Percentiles rank a stretch among this genome's conserved stretches.
Conservation (phyloP, 2,113 vertebrate species). For the Catharus fuscescens region DNA sequence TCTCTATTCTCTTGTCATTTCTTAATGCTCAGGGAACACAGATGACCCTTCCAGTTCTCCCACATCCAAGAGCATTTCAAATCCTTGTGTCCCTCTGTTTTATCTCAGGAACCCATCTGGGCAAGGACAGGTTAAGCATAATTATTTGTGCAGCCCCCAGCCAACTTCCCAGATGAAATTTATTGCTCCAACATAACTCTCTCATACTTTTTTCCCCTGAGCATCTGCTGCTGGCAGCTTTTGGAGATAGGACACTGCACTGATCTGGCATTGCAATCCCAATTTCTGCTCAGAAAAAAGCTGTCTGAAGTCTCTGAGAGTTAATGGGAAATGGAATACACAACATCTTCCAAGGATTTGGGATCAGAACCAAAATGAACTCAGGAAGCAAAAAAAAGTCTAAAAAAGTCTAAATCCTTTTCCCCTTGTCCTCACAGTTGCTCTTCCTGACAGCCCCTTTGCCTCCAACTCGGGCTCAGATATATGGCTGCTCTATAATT, state of each 20-base stretch:
- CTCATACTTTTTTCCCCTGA: background rate
- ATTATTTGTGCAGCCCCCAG: conserved; percentile 17
- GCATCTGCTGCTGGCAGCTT: conserved; percentile 42
- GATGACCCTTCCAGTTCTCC: background rate
- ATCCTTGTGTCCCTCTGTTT: background rate
- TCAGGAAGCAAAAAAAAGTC: background rate
- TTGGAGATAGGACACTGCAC: background rate
- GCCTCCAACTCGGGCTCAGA: background rate
- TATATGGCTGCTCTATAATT: background rate
- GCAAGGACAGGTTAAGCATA: background rate
- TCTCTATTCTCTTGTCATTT: background rate
- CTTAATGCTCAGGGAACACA: background rate
- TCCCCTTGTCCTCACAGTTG: background rate
- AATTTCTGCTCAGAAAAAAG: conserved; percentile 27
- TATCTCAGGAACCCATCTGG: background rate
- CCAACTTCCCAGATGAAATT: conserved; percentile 6
- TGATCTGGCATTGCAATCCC: conserved; percentile 29
- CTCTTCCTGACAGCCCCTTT: background rate
- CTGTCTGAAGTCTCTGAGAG: background rate
- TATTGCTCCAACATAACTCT: conserved; percentile 29
- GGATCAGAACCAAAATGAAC: conserved; percentile 17
- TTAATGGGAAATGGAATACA: conserved; percentile 37
- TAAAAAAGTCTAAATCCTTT: background rate
- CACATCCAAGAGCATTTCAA: background rate
- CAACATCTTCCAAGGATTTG: conserved; percentile 2